Evolutionary conservation across 2,888 invertebrate species (phyloP).

Genomic region (Rhagium mordax): DNA sequence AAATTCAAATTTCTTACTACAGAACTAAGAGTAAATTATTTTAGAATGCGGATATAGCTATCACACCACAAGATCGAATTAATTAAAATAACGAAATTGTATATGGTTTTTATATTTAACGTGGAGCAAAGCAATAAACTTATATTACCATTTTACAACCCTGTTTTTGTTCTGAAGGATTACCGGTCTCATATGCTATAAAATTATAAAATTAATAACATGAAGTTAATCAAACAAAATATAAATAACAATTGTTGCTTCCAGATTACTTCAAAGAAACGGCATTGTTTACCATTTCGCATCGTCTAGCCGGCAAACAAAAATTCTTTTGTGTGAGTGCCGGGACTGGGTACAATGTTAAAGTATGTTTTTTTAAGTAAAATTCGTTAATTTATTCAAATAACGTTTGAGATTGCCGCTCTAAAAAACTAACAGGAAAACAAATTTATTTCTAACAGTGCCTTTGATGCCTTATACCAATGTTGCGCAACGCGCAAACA

Average conservation of each 20-base stretch:
- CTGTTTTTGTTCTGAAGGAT: constrained; percentile 7
- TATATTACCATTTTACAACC: constrained; percentile 21
- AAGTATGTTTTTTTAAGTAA: constrained; percentile 6
- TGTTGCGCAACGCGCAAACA: background rate
- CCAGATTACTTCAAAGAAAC: constrained; percentile 2
- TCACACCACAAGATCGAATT: constrained; percentile 7
- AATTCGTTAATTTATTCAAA: constrained; percentile 25
- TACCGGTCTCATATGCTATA: background rate
- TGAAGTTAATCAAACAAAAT: constrained; percentile 18
- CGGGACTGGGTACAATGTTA: background rate
- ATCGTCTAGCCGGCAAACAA: background rate
- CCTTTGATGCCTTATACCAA: constrained; percentile 4
- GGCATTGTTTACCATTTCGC: background rate
- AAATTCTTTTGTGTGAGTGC: background rate
- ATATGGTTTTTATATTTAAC: background rate
- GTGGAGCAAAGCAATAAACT: constrained; percentile 13
- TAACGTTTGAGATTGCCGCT: constrained; percentile 21
- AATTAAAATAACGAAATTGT: constrained; percentile 4
- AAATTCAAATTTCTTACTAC: background rate
- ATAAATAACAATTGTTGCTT: background rate
- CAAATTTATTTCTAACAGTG: background rate
- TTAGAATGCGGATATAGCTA: constrained; percentile 4
- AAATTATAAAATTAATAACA: constrained; percentile 19
- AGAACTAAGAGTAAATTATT: background rate
- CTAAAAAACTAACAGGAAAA: background rate